A percentile compares a stretch with the other conserved stretches of the same genome.
These are phyloP conservation scores for Hypothenemus hampei DNA, from an alignment of 1,140 invertebrate species.

Conservation along the genomic window DNA sequence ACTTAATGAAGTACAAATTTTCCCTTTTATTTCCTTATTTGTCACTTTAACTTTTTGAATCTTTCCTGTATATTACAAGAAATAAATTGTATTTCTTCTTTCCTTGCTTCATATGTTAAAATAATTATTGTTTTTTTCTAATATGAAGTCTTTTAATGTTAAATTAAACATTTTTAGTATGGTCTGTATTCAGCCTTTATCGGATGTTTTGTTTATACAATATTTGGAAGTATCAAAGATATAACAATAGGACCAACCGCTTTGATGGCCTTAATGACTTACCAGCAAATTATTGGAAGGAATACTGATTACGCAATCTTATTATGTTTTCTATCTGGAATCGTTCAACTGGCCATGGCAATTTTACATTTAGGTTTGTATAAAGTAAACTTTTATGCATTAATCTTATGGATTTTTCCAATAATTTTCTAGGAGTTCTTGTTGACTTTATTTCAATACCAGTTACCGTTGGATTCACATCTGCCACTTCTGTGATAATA, in stretches of 20 bases:
- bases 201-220: slow-evolving; percentile 84
- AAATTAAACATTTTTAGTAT: slow-evolving; percentile 57
- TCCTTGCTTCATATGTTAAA: no score
- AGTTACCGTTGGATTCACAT: slow-evolving; percentile 90
- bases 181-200: slow-evolving; percentile 90
- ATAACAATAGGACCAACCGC: slow-evolving; percentile 87
- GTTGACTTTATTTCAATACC: slow-evolving; percentile 93
- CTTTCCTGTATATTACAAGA: no score
- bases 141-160: no score
- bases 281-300: slow-evolving; percentile 62
- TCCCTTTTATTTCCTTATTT: no score
- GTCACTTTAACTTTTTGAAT: no score
- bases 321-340: slow-evolving; percentile 75
- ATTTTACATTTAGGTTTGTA: slow-evolving; percentile 67
- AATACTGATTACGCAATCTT: slow-evolving; percentile 77
- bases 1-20: not conserved
- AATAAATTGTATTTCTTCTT: no score
- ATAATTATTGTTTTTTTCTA: no score
- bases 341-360: slow-evolving; percentile 79
- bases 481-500: slow-evolving; percentile 89
- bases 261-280: slow-evolving; percentile 76
- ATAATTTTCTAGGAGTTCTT: slow-evolving; percentile 67
- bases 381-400: not conserved
- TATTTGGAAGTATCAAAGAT: slow-evolving; percentile 87
- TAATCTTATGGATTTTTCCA: slow-evolving; percentile 2